Evolutionary conservation across 2,888 invertebrate genomes (phyloP).

Genomic region (Chouioia cunea): DNA sequence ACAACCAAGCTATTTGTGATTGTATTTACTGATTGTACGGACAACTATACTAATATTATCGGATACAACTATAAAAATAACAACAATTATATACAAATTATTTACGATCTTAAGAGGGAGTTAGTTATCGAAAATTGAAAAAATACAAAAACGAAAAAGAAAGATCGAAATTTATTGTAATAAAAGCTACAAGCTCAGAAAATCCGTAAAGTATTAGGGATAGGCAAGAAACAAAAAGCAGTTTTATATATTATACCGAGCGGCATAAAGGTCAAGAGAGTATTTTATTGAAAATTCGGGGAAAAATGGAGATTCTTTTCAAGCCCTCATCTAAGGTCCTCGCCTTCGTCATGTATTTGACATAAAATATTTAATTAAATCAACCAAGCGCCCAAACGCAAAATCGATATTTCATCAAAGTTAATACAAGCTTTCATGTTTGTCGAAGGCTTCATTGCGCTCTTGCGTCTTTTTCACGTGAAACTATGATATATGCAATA

Average conservation of each 20-base stretch:
- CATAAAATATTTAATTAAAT: constrained; percentile 39
- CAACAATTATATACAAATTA: no score
- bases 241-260: constrained; percentile 21
- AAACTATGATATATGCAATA: no score
- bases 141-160: constrained; percentile 1
- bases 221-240: constrained; percentile 10
- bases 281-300: constrained; percentile 29
- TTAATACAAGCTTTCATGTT: neutral
- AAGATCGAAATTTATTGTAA: neutral
- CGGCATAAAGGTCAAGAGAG: constrained; percentile 34
- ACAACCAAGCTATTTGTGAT: no score
- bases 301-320: constrained; percentile 36
- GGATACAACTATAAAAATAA: no score
- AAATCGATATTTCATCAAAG: constrained; percentile 29
- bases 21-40: no score
- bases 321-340: neutral
- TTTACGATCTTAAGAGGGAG: no score
- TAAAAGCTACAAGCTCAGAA: constrained; percentile 12
- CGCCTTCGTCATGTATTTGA: constrained; percentile 22
- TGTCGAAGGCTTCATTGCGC: no score
- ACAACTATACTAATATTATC: no score
- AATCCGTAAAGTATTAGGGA: constrained; percentile 11
- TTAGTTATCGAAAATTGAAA: neutral
- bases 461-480: no score
- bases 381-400: neutral